Evolutionary conservation across 2,888 invertebrate species (phyloP).

Genomic region (Xanthorhoe designata): DNA sequence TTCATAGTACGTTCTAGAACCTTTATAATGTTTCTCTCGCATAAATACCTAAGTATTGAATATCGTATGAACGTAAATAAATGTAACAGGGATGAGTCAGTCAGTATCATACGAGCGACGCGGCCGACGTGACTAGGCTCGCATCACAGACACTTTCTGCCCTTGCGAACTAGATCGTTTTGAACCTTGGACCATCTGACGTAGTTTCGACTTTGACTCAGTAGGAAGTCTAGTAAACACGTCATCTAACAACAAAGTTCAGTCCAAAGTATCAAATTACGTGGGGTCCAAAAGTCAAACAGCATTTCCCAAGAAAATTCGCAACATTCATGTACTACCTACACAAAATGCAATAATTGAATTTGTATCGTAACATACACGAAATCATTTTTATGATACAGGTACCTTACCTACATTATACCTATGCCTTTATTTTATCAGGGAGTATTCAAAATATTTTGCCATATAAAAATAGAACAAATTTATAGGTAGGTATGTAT

Average conservation of each 20-base stretch:
- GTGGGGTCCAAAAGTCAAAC: constrained; percentile 9
- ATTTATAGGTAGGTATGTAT: too few relatives aligned
- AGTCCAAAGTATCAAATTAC: constrained; percentile 8
- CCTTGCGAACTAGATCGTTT: constrained; percentile 4
- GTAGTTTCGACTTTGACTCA: background rate
- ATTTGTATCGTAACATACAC: background rate
- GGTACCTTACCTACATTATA: too few relatives aligned
- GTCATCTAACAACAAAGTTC: constrained; percentile 5
- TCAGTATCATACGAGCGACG: constrained; percentile 2
- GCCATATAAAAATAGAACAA: too few relatives aligned
- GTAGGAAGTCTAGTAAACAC: background rate
- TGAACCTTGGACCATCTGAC: background rate
- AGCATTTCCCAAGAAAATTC: background rate
- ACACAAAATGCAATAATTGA: background rate
- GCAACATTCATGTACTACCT: background rate
- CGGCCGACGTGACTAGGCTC: constrained; percentile 10
- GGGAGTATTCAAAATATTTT: too few relatives aligned
- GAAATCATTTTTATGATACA: background rate
- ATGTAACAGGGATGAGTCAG: background rate
- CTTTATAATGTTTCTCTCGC: background rate
- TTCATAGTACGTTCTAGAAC: background rate
- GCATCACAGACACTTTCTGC: background rate
- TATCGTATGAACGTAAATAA: background rate
- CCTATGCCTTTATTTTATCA: too few relatives aligned
- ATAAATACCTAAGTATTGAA: too few relatives aligned